Evolutionary conservation across 2,113 vertebrate species (phyloP).

Genomic region (Ammodytes marinus): DNA sequence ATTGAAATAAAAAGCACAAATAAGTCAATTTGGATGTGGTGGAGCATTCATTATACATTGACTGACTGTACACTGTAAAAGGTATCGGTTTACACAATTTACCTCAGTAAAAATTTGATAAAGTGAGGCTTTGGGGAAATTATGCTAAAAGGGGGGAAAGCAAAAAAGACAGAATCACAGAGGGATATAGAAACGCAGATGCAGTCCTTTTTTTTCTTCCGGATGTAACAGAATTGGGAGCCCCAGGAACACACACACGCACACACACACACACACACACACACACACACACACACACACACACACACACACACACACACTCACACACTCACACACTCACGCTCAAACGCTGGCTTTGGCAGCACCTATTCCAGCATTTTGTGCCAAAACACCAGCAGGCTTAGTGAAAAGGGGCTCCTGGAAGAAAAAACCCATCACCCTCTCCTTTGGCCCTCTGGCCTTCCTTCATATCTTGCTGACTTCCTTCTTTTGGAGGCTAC

Average conservation of each 20-base stretch:
- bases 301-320: slow-evolving; percentile 11
- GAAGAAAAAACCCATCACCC: slow-evolving; percentile 50
- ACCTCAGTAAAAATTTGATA: background rate
- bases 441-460: slow-evolving; percentile 10
- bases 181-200: background rate
- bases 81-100: no score
- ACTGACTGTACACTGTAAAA: background rate
- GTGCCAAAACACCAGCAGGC: slow-evolving; percentile 42
- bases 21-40: background rate
- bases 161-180: background rate
- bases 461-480: slow-evolving; percentile 20
- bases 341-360: slow-evolving; percentile 27
- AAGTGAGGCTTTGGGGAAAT: background rate
- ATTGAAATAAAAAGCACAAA: slow-evolving; percentile 21
- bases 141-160: background rate
- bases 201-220: slow-evolving; percentile 27
- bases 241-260: slow-evolving; percentile 9
- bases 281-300: slow-evolving; percentile 25
- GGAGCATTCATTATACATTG: no score
- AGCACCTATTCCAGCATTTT: slow-evolving; percentile 28
- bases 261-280: slow-evolving; percentile 16
- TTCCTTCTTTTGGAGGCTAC: slow-evolving; percentile 10
- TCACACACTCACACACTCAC: slow-evolving; percentile 8
- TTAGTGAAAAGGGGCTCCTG: slow-evolving; percentile 40
- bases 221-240: slow-evolving; percentile 44